Conservation (phyloP, 1,140 invertebrate species). For the Drosophila nigromelanica region DNA sequence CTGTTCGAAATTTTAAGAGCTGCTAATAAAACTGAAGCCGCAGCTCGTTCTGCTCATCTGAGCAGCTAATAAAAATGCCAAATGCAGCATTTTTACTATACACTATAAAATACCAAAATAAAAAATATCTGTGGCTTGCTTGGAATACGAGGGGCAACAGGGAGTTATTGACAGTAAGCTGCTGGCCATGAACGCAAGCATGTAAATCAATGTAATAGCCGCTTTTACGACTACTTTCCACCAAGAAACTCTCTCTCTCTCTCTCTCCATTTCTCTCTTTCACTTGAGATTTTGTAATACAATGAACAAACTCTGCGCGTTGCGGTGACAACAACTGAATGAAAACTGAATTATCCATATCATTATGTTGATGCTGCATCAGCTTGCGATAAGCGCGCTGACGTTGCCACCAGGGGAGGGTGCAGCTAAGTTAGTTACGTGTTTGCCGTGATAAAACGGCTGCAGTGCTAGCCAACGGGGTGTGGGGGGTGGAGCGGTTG, state of each 20-base stretch:
- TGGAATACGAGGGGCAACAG: background rate
- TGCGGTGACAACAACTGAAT: slow-evolving; percentile 51
- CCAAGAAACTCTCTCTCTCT: background rate
- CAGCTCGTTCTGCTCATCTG: slow-evolving; percentile 50
- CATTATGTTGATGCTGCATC: slow-evolving; percentile 44
- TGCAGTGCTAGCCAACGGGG: background rate
- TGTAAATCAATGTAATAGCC: slow-evolving; percentile 65
- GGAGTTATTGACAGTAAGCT: slow-evolving; percentile 46
- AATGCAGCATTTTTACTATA: slow-evolving; percentile 54
- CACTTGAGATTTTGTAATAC: slow-evolving; percentile 48
- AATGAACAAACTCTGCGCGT: slow-evolving; percentile 46
- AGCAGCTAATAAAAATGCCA: slow-evolving; percentile 58
- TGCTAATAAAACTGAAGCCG: slow-evolving; percentile 48
- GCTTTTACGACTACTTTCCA: slow-evolving; percentile 41
- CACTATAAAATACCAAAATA: slow-evolving; percentile 46
- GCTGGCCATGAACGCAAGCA: slow-evolving; percentile 46
- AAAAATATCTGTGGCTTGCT: slow-evolving; percentile 7
- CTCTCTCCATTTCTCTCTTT: too few relatives aligned
- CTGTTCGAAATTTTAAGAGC: slow-evolving; percentile 43
- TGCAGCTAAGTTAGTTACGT: slow-evolving; percentile 40
- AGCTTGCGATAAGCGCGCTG: background rate
- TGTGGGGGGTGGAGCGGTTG: slow-evolving; percentile 4
- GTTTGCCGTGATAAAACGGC: slow-evolving; percentile 54
- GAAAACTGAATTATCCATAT: slow-evolving; percentile 52
- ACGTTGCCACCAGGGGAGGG: background rate